Evolutionary conservation across 2,797 vertebrate species (phyloP), one percentile per base, ranked within the genome.

Genomic region (Manis crassicaudata): DNA sequence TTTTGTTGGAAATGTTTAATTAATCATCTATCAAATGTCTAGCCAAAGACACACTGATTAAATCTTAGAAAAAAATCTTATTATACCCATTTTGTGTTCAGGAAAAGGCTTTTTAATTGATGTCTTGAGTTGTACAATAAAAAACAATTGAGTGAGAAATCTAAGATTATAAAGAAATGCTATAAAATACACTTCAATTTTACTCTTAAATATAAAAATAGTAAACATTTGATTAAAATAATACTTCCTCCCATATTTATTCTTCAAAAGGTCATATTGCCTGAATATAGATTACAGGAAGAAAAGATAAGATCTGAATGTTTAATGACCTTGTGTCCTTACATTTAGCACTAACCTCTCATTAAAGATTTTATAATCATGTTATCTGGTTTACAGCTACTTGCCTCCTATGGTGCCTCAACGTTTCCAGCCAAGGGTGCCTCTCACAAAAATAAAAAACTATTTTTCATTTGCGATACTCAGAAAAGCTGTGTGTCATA

Each of bases 1-100:
- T 96, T 92, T 76, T 46, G n/a, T 70, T 81, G 27, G n/a, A 68
- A 92, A 86, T 60, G 17, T 75, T 73, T 95, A 79, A 70, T 13
- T 35, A n/a, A 75, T 72, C 63, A 83, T 29, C n/a, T 90, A 27
- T 52, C 10, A 56, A 29, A 76, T 32, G 2, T 35, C 32, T 90
- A 75, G 23, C n/a, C 16, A 84, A 92, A 86, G 62, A 23, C 9
- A 77, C 10, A 84, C 1, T 65, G 56, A 91, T 73, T 96, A 77
- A 85, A 70, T 43, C 25, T 83, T 72, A 13, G 13, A 86, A 95
- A 77, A 63, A 54, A 89, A 67, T 76, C 3, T 37, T 11, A 32
- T 25, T 46, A 63, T 65, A 58, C 16, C 27, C 12, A 80, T 67
- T 80, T n/a, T 90, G 86, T 77, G 23, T n/a, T 93, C 63, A 77